Evolutionary conservation across 2,888 invertebrate species (phyloP), one percentile per base, ranked within the genome.

Genomic region (Zygaena filipendulae): DNA sequence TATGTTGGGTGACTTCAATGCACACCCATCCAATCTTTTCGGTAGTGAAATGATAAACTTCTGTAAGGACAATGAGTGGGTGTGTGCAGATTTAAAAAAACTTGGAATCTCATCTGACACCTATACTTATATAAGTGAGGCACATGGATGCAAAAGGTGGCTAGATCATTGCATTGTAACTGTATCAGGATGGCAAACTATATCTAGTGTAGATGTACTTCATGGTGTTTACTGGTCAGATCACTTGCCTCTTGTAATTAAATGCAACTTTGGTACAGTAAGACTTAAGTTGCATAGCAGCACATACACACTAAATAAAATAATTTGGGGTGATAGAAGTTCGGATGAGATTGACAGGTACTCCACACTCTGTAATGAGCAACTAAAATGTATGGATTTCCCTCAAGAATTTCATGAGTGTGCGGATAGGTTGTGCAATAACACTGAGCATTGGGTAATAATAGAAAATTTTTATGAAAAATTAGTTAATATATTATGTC

Each of bases 121-220:
- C 3, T 40, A 31, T 30, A 39, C 38, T 3, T 43, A 27, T 32
- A 22, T 42, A 3, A 39, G 42, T 32, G 39, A 40, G 3, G 36
- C 36, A n/a, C 29, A 42, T 23, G 42, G 43, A 4, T 33, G 29
- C 3, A 23, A 25, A 4, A 26, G 35, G 1, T 42, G 42, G 39
- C 27, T 43, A 7, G 40, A 43, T 18, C 42, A 38, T 16, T 40
- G 40, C 21, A 9, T 42, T 6, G 30, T 25, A 11, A 36, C 40
- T 6, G 11, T 20, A 6, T 25, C 39, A 1, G 39, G 37, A 0
- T 9, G 21, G 5, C 18, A 21, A 2, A 22, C 30, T 18, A 25
- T 38, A 9, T 12, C 20, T 22, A 25, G 23, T 30, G 24, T 26
- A 12, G 18, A 8, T 12, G 29, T 40, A 8, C n/a, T 26, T 4